A percentile compares a stretch with the other conserved stretches of the same genome.
phyloP scores from a whole-genome alignment of 2,113 vertebrate species.

The Athene noctua region DNA sequence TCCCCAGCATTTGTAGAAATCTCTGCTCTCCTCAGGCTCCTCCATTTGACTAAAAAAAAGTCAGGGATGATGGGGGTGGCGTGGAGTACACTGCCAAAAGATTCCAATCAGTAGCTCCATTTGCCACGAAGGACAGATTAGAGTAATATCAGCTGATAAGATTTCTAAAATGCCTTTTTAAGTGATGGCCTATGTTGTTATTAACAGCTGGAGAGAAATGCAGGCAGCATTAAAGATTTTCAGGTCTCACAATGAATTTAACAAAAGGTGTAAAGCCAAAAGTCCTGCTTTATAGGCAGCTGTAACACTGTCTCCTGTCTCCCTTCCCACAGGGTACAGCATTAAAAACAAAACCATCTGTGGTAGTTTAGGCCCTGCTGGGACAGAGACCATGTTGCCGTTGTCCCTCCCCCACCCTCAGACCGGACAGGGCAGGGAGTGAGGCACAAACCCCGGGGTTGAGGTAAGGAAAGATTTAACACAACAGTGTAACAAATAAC shows the following conservation, averaged over 20 bases:
- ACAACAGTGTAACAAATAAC: no score
- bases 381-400: no score
- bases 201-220: neutral
- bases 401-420: no score
- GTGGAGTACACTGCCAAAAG: neutral
- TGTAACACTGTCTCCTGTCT: neutral
- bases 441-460: no score
- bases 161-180: neutral
- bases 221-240: neutral
- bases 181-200: neutral
- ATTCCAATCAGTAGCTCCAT: neutral
- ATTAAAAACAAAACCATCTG: neutral
- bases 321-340: neutral
- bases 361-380: no score
- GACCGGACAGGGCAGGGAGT: no score
- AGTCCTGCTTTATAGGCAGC: neutral
- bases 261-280: neutral
- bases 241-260: neutral
- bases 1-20: neutral
- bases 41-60: neutral
- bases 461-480: no score
- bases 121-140: neutral
- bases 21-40: neutral
- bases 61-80: no score
- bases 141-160: neutral